phyloP scores from a whole-genome alignment of 2,888 invertebrate species.

The Acronicta aceris region DNA sequence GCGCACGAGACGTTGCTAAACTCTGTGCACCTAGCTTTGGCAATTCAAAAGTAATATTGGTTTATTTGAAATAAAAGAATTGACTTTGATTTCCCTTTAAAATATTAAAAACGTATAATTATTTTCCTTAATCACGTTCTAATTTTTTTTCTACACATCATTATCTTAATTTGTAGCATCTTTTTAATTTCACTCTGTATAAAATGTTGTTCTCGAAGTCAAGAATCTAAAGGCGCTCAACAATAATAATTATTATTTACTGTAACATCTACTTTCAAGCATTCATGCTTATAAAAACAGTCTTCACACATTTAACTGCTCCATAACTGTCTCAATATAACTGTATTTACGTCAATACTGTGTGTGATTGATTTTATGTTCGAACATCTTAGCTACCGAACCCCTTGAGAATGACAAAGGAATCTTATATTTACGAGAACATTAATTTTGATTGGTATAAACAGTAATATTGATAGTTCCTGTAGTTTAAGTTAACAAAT shows the following conservation, averaged over 20 bases:
- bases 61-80: no score
- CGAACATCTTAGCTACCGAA: conserved; percentile 46
- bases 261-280: neutral
- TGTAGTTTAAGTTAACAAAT: conserved; percentile 15
- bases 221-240: neutral
- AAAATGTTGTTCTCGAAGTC: no score
- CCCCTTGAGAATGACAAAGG: conserved; percentile 57
- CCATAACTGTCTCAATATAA: conserved; percentile 48
- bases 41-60: no score
- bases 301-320: conserved; percentile 41
- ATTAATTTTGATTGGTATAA: conserved; percentile 55
- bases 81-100: no score
- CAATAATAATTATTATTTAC: neutral
- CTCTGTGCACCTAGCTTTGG: no score
- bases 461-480: conserved; percentile 46
- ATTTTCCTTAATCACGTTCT: no score
- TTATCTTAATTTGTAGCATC: no score
- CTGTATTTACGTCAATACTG: conserved; percentile 55
- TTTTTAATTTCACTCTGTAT: no score
- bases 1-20: no score
- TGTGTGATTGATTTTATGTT: conserved; percentile 56
- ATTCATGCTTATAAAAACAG: conserved; percentile 23
- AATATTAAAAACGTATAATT: no score
- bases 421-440: conserved; percentile 55
- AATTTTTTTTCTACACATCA: no score